phyloP scores from a whole-genome alignment of 2,113 vertebrate genomes.

The Ceuthmochares aereus region DNA sequence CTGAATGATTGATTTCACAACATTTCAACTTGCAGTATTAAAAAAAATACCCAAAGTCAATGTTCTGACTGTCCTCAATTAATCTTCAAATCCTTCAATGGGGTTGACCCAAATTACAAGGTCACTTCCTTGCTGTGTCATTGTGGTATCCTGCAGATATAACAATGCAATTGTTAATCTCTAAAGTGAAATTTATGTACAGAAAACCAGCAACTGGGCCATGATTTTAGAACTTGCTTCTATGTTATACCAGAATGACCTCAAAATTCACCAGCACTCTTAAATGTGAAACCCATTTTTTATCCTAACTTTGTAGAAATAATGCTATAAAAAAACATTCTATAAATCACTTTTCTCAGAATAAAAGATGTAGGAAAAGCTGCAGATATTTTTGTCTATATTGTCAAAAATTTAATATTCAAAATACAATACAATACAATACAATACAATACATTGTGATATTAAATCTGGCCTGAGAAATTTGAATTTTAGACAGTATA shows the following conservation, averaged over 20 bases:
- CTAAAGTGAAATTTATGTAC: not conserved
- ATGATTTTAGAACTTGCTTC: not conserved
- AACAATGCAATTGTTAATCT: not conserved
- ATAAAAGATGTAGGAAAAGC: not conserved
- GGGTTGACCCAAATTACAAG: conserved; percentile 11
- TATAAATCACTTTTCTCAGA: not conserved
- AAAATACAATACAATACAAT: not conserved
- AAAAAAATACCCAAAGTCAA: not conserved
- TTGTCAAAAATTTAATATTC: not conserved
- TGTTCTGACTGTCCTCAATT: conserved; percentile 21
- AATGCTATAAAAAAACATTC: not conserved
- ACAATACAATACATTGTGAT: not conserved
- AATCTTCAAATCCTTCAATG: conserved; percentile 21
- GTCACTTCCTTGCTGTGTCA: not conserved
- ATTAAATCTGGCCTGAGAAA: not conserved
- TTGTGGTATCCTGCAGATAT: not conserved
- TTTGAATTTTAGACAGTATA: not conserved
- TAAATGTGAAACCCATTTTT: not conserved
- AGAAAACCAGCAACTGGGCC: not conserved
- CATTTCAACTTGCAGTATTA: not conserved
- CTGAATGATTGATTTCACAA: not conserved
- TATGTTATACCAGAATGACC: not conserved
- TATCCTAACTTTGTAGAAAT: not conserved
- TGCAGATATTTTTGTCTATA: not conserved
- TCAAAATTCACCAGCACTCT: not conserved